These are phyloP conservation scores for Watsonalla binaria DNA, from an alignment of 2,888 invertebrate genomes.

Conservation along the genomic window DNA sequence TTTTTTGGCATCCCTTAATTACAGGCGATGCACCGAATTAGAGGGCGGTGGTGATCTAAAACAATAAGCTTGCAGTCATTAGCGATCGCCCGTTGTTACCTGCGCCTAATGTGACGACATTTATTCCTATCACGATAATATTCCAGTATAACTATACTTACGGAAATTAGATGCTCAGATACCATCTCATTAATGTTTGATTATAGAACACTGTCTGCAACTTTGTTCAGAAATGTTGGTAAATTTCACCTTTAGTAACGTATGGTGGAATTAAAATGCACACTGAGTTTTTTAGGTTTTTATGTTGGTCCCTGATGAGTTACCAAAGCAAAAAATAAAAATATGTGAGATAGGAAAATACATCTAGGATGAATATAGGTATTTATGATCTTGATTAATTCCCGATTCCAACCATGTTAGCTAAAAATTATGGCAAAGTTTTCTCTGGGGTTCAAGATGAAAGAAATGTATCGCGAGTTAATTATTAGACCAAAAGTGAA, in stretches of 20 bases:
- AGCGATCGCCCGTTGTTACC: slow-evolving; percentile 47
- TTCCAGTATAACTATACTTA: slow-evolving; percentile 43
- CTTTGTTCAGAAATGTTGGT: background rate
- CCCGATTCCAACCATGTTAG: no score
- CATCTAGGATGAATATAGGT: no score
- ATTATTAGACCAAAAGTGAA: no score
- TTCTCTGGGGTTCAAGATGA: no score
- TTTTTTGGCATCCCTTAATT: slow-evolving; percentile 63
- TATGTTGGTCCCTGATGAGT: no score
- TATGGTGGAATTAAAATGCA: no score
- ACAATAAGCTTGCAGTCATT: slow-evolving; percentile 72
- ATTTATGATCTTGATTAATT: no score
- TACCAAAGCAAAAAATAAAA: no score
- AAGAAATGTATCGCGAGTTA: no score
- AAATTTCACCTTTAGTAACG: slow-evolving; percentile 7
- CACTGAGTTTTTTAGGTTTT: no score
- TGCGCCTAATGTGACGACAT: slow-evolving; percentile 70
- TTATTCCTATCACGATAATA: slow-evolving; percentile 44
- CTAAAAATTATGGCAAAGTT: no score
- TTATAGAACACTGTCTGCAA: background rate
- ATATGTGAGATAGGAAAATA: no score
- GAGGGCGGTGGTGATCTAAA: slow-evolving; percentile 73
- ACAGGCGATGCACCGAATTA: slow-evolving; percentile 66
- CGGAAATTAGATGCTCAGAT: slow-evolving; percentile 26
- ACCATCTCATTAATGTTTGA: background rate